These are phyloP conservation scores for Tangara arthus DNA, from an alignment of 2,797 vertebrate species.

Conservation along the genomic window DNA sequence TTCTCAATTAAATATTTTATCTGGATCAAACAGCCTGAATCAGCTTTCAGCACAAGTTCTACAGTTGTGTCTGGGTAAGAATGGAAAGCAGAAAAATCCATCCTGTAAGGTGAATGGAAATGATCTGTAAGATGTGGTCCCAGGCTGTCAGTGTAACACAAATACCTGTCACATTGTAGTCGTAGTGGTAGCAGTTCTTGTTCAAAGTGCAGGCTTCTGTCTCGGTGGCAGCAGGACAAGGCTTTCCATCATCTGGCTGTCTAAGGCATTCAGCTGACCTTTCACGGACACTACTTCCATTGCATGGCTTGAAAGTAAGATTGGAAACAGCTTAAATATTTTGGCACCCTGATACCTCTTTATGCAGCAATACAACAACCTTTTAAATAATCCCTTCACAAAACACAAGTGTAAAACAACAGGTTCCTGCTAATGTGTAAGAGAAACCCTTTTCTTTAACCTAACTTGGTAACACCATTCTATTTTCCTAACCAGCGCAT, in stretches of 20 bases:
- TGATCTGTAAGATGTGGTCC: not conserved
- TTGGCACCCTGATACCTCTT: not conserved
- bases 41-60: not conserved
- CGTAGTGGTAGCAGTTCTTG: slow-evolving; percentile 95
- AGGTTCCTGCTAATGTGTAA: not conserved
- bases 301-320: slow-evolving; percentile 84
- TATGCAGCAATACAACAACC: not conserved
- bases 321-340: not conserved
- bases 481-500: not conserved
- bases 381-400: not conserved
- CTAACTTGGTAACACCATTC: not conserved
- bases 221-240: slow-evolving; percentile 83
- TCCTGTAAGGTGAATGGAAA: not conserved
- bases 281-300: slow-evolving; percentile 79
- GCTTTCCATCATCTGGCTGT: slow-evolving; percentile 82
- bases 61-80: not conserved
- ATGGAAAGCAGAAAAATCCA: not conserved
- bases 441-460: not conserved
- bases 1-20: not conserved
- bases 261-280: slow-evolving; percentile 84
- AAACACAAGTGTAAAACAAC: not conserved
- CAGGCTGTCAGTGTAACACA: not conserved
- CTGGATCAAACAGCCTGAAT: not conserved
- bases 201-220: slow-evolving; percentile 88
- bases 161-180: slow-evolving; percentile 96